Base-by-base conservation (phyloP, 64 coral and sea anemone genomes). In the Montipora cactus region DNA sequence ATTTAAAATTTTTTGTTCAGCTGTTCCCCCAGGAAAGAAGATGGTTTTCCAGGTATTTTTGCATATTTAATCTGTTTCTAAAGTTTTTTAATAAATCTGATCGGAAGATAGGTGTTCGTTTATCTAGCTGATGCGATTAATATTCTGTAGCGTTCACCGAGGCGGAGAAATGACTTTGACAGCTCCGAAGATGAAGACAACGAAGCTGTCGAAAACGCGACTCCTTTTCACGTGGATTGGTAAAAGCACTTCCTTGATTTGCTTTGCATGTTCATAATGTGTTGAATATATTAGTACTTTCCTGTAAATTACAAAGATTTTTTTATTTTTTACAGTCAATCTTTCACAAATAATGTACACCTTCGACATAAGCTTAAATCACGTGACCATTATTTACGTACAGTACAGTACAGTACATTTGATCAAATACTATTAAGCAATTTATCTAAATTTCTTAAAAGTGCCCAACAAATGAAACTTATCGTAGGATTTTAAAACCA, bases 201-300 rank as follows among this genome's bases (percentile, higher is more conserved):
- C 44, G 78, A 92, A 57, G 46, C n/a, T 49, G 79, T 55, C 37
- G 95, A 89, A 89, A 79, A 96, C 52, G 15, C 81, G 21, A 77
- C 85, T 70, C 79, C 95, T 88, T 53, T 96, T 21, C 90, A 93
- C 57, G 73, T 96, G 20, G 90, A 93, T 82, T 96, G 95, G 95
- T 96, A 75, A 75, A 51, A 64, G 9, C 46, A 20, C 9, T 15
- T 61, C 20, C 15, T 59, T 61, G 22, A 22, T 22, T 19, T 9
- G 4, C 52, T 61, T 81, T 28, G 14, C 0, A 64, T 64, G 2
- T 64, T 64, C 3, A 64, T 64, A 64, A 16, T 7, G 13, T 64
- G 13, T 16, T 64, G 9, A 14, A 64, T 7, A 64, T 57, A 6
- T 6, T 57, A 8, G 53, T 11, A 8, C 53, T 57, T 57, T 57